Evolutionary conservation across 1,140 invertebrate genomes (phyloP), one percentile per base, ranked within the genome.

Genomic region (Neotoxoptera formosana): DNA sequence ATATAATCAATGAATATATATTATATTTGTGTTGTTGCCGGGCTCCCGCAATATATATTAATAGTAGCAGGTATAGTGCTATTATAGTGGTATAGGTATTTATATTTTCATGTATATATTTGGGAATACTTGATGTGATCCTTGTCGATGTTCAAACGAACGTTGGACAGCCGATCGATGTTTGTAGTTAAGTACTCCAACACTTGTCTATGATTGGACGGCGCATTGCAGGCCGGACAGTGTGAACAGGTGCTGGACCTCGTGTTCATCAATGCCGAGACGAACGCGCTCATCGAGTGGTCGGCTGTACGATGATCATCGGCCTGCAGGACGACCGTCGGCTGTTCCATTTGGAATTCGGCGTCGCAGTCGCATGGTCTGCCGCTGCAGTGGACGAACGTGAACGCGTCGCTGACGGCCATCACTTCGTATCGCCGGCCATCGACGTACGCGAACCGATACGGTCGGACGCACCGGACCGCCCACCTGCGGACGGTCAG

Each of bases 371-470:
- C 41, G 25, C 89, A 90, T 9, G 11, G 7, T 48, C 30, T 4
- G 11, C 30, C 89, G 41, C 20, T 30, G 56, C 36, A 41, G 56
- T 90, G 89, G 53, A 67, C 36, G 53, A 90, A 90, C 89, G 25
- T 45, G 89, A 90, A 90, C 25, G 56, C 8, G 23, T n/a, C 89
- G 53, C 89, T 90, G 23, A 90, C 41, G 89, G 25, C 56, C 53
- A 90, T 67, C 25, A 90, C 56, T 7, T 90, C 53, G 89, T n/a
- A 90, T 4, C 3, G 53, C 6, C 89, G 36, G 53, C 89, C 53
- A 11, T 67, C 89, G 53, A 67, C 53, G 25, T 90, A 90, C 34
- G 89, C 89, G 53, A 90, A 90, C 36, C 36, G 56, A 36, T 90
- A 90, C 14, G 53, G 53, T 17, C 53, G 53, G 6, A 36, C 25